A percentile compares a stretch with the other conserved stretches of the same genome.
phyloP scores from a whole-genome alignment of 2,113 vertebrate species.

The Dromiciops gliroides region DNA sequence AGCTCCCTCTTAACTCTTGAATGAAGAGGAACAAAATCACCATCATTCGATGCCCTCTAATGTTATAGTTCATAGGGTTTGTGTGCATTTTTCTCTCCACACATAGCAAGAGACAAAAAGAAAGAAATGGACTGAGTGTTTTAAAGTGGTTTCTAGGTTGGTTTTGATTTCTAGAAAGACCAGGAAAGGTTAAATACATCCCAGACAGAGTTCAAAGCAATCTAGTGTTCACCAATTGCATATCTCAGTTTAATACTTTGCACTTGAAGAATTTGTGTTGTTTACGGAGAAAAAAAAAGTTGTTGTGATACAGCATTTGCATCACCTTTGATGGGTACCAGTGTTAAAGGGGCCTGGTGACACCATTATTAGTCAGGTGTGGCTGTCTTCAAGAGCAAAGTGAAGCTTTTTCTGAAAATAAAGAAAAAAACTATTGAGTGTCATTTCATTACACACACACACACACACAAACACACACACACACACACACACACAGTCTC shows the following conservation, averaged over 20 bases:
- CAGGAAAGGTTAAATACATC: slow-evolving; percentile 38
- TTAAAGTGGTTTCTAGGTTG: slow-evolving; percentile 42
- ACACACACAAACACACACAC: no score
- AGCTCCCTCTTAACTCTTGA: slow-evolving; percentile 49
- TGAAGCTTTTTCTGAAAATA: slow-evolving; percentile 64
- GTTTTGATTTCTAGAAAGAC: slow-evolving; percentile 47
- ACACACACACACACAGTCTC: neutral
- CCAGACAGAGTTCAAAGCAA: slow-evolving; percentile 2
- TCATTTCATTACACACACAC: neutral
- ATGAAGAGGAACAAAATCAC: slow-evolving; percentile 64
- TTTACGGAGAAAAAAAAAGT: neutral
- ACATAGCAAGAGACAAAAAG: slow-evolving; percentile 22
- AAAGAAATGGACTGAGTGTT: slow-evolving; percentile 21
- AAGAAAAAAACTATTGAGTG: slow-evolving; percentile 58
- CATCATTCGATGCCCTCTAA: slow-evolving; percentile 26
- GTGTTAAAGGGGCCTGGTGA: neutral
- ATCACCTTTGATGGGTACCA: neutral
- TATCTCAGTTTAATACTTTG: neutral
- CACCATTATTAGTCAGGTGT: slow-evolving; percentile 29
- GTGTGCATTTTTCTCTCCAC: slow-evolving; percentile 39
- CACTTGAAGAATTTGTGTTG: slow-evolving; percentile 1
- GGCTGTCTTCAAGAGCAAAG: slow-evolving; percentile 48
- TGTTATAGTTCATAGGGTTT: slow-evolving; percentile 37
- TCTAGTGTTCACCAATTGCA: neutral
- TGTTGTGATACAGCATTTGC: neutral